phyloP scores from a whole-genome alignment of 2,113 vertebrate species.

The Brienomyrus brachyistius region DNA sequence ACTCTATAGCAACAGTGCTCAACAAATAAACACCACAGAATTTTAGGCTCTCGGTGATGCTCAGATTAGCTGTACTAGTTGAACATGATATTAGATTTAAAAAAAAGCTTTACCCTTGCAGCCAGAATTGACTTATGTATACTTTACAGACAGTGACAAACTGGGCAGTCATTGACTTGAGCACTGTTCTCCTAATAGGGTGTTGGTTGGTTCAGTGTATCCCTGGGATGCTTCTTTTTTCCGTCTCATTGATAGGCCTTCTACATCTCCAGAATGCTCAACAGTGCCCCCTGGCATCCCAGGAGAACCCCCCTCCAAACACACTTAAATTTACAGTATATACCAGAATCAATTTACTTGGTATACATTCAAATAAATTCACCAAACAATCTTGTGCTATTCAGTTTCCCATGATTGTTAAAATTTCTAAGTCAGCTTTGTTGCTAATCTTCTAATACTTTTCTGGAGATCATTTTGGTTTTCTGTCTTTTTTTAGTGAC shows the following conservation, averaged over 20 bases:
- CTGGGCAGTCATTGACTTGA: background rate
- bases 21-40: background rate
- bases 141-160: background rate
- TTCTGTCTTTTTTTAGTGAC: background rate
- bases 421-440: background rate
- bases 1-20: background rate
- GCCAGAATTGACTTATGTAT: background rate
- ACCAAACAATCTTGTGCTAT: background rate
- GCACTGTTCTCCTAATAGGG: background rate
- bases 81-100: background rate
- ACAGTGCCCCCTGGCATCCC: background rate
- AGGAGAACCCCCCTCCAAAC: background rate
- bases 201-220: background rate
- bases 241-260: background rate
- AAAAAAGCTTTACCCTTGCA: background rate
- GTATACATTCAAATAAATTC: background rate
- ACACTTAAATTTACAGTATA: background rate
- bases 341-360: background rate
- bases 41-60: background rate
- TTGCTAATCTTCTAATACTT: background rate
- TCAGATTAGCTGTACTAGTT: background rate
- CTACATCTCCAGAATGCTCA: background rate
- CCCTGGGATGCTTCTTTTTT: background rate
- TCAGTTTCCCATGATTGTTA: background rate
- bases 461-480: background rate